Evolutionary conservation across 1,140 invertebrate species (phyloP).

Genomic region (Onthophagus taurus): DNA sequence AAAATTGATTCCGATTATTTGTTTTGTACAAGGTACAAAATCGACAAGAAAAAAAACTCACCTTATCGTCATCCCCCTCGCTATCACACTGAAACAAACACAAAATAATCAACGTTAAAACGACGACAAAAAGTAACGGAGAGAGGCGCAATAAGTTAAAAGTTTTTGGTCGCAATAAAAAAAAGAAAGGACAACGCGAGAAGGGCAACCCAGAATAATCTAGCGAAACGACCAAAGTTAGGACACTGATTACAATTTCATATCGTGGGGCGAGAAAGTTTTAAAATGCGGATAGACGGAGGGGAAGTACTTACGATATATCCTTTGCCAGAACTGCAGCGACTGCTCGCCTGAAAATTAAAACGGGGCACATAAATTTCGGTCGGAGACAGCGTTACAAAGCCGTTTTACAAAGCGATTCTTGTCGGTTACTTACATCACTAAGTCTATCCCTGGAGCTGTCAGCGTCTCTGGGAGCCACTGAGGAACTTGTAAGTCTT

Average conservation of each 20-base stretch:
- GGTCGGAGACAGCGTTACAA: no score
- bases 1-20: no score
- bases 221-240: neutral
- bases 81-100: slow-evolving; percentile 75
- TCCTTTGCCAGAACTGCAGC: slow-evolving; percentile 79
- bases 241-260: no score
- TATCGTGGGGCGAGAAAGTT: no score
- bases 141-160: neutral
- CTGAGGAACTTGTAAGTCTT: slow-evolving; percentile 61
- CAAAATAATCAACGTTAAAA: slow-evolving; percentile 9
- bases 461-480: slow-evolving; percentile 60
- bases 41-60: no score
- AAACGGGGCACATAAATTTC: slow-evolving; percentile 11
- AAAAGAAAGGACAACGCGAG: neutral
- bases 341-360: slow-evolving; percentile 62
- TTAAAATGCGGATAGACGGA: no score
- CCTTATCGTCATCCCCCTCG: slow-evolving; percentile 80
- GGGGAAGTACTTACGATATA: slow-evolving; percentile 77
- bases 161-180: neutral
- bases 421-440: slow-evolving; percentile 60
- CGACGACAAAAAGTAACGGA: slow-evolving; percentile 2
- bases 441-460: slow-evolving; percentile 70
- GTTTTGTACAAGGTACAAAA: no score
- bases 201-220: neutral
- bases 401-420: no score